These are phyloP conservation scores for Tringa solitaria DNA, from an alignment of 2,113 vertebrate species.

Conservation along the genomic window DNA sequence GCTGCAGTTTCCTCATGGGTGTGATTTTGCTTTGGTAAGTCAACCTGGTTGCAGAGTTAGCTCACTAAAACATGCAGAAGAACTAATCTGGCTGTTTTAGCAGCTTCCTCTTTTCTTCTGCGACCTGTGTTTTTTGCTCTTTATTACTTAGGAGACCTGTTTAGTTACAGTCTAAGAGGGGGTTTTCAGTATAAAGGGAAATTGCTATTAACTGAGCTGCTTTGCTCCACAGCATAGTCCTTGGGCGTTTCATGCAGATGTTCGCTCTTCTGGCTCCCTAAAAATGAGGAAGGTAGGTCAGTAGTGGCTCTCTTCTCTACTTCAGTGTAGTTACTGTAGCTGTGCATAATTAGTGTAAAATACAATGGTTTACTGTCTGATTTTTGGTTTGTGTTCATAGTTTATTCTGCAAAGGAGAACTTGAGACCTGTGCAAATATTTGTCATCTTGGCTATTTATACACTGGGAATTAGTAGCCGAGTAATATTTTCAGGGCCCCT, in stretches of 20 bases:
- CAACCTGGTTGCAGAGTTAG: background rate
- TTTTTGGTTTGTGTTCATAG: background rate
- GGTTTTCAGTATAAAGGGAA: background rate
- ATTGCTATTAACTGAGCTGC: background rate
- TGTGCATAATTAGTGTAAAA: background rate
- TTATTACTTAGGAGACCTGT: background rate
- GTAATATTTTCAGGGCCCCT: background rate
- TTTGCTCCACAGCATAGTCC: background rate
- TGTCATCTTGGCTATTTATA: background rate
- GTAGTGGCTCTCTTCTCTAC: background rate
- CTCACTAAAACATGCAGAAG: background rate
- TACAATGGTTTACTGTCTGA: background rate
- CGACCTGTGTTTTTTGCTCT: background rate
- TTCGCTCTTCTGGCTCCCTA: background rate
- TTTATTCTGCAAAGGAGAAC: background rate
- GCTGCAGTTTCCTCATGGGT: background rate
- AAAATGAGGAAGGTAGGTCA: background rate
- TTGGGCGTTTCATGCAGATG: background rate
- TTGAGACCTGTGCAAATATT: background rate
- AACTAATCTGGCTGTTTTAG: background rate
- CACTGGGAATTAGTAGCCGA: background rate
- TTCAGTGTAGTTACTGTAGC: background rate
- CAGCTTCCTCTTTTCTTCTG: background rate
- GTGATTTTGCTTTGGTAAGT: background rate
- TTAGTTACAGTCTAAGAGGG: background rate